Base-by-base conservation (phyloP, 2,113 vertebrate genomes). In the Argyrosomus japonicus region DNA sequence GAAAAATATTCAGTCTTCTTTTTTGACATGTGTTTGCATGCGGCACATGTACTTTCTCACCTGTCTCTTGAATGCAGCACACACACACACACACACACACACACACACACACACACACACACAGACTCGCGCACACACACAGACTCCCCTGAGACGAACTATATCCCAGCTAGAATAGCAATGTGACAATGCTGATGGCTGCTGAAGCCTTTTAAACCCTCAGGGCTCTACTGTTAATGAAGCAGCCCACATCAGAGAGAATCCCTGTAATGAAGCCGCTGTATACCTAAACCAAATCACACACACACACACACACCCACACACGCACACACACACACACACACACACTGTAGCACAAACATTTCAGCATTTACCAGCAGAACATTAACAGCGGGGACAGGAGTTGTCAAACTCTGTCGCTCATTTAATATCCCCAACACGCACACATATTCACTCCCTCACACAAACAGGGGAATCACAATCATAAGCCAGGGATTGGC, bases 171-270 rank as follows among this genome's bases (percentile, higher is more conserved):
- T 87, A 70, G 75, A 90, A 88, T 84, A 89, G 85, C 80, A 83
- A 87, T 87, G 87, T 91, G 87, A 87, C 90, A 84, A 78, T 64
- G 72, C 81, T 91, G 88, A 91, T 80, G 87, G 60, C 77, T 87
- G 83, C 85, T 82, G 89, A 90, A 93, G 85, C 81, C 76, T 82
- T 87, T 77, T 88, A 86, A 90, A 87, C 65, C 89, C 84, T 12
- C 10, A 4, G 50, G 82, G 87, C 78, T 70, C 43, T 23, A 57
- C 79, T 87, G 76, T 84, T 94, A 92, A 94, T 93, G 85, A 93
- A 92, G 92, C 91, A 75, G 81, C 79, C 18, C 54, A 77, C 88
- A 88, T 92, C 73, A 78, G 61, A 90, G 86, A 87, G 83, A 85
- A 83, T 87, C 78, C 63, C 73, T 71, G 62, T 91, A 87, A 89